Percentiles rank a stretch among this genome's conserved stretches.
Conservation (phyloP, 2,113 vertebrate species). For the Eira barbara region DNA sequence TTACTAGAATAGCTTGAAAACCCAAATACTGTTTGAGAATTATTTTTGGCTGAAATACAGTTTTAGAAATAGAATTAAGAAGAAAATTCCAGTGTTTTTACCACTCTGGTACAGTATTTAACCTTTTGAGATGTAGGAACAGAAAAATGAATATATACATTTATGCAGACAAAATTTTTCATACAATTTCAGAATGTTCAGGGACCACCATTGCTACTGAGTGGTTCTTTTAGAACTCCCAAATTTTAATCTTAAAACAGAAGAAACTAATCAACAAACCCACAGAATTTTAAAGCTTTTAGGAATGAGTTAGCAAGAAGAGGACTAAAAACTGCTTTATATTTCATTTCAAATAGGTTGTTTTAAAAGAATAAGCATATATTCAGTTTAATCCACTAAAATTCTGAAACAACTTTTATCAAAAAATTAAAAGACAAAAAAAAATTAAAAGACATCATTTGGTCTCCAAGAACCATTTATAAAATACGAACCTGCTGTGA, state of each 20-base stretch:
- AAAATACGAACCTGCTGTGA: not conserved
- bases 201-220: not conserved
- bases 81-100: conserved; percentile 26
- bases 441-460: not conserved
- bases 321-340: not conserved
- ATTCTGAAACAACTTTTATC: not conserved
- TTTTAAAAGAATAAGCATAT: not conserved
- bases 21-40: not conserved
- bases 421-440: not conserved
- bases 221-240: not conserved
- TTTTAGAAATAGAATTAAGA: conserved; percentile 28
- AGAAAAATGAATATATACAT: not conserved
- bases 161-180: not conserved
- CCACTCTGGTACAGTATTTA: not conserved
- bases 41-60: conserved; percentile 10
- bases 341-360: conserved; percentile 4
- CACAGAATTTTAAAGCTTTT: not conserved
- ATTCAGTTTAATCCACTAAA: conserved; percentile 33
- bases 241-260: conserved; percentile 29
- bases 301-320: not conserved
- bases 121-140: not conserved
- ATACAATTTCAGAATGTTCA: conserved; percentile 7
- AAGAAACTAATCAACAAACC: not conserved
- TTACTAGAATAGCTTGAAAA: conserved; percentile 18
- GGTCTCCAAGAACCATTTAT: conserved; percentile 20